Evolutionary conservation across 2,797 vertebrate genomes (phyloP).

Genomic region (Danio albolineatus): DNA sequence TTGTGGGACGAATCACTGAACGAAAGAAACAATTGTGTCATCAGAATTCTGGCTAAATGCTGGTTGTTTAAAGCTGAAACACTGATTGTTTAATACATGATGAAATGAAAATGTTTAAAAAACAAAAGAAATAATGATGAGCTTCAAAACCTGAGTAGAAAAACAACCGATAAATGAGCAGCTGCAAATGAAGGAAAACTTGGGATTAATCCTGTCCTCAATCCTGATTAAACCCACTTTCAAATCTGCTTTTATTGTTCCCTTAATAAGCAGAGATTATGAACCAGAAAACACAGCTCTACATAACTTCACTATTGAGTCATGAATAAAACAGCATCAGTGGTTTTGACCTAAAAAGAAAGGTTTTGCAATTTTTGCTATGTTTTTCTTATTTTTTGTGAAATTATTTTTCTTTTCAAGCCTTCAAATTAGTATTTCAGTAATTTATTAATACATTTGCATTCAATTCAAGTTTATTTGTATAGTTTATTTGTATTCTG

Average conservation of each 20-base stretch:
- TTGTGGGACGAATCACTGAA: neutral
- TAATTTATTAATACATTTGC: neutral
- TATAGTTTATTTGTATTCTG: too few species aligned
- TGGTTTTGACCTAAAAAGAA: too few species aligned
- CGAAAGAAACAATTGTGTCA: neutral
- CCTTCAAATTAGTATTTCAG: neutral
- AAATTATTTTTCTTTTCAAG: neutral
- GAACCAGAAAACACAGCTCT: neutral
- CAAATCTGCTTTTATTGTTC: neutral
- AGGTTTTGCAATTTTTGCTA: too few species aligned
- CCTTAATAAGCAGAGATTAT: neutral
- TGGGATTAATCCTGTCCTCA: neutral
- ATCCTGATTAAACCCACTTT: constrained; percentile 1
- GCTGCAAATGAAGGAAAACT: neutral
- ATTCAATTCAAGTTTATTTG: too few species aligned
- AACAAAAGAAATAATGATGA: neutral
- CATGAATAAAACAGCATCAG: neutral
- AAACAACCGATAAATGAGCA: neutral
- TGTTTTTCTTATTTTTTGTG: too few species aligned
- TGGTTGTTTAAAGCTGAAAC: neutral
- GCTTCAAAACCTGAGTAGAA: neutral
- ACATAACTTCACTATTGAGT: neutral
- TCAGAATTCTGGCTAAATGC: neutral
- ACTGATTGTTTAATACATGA: neutral
- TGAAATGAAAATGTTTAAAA: neutral